Conservation (phyloP, 1,140 invertebrate genomes). For the Drosophila punjabiensis region DNA sequence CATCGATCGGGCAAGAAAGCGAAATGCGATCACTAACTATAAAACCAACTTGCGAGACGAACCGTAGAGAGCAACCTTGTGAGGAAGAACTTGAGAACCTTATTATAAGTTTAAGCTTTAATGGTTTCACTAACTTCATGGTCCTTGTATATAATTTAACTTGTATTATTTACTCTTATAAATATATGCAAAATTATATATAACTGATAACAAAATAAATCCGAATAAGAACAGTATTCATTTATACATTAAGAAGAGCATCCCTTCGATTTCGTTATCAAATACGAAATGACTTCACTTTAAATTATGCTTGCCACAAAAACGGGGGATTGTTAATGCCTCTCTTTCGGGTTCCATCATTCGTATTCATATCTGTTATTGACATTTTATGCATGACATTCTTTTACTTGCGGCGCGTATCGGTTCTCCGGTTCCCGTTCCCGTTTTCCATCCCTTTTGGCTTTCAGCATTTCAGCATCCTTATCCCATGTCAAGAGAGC, state of each 20-base stretch:
- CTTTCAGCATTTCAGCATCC: slow-evolving; percentile 13
- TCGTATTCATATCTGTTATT: slow-evolving; percentile 68
- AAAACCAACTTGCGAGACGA: too few species aligned
- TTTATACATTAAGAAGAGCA: neutral
- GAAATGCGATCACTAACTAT: too few species aligned
- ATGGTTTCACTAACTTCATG: neutral
- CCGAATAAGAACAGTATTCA: neutral
- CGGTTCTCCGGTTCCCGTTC: neutral
- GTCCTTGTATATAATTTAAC: neutral
- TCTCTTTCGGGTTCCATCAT: slow-evolving; percentile 43
- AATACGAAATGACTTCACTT: neutral
- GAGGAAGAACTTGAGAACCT: neutral
- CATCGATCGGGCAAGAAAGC: too few species aligned
- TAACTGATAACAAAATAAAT: neutral
- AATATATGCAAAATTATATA: neutral
- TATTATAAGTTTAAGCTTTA: neutral
- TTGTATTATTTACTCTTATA: neutral
- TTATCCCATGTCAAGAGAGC: slow-evolving; percentile 69
- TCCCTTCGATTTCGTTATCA: too few species aligned
- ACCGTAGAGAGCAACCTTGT: too few species aligned
- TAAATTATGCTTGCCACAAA: neutral
- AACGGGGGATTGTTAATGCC: neutral
- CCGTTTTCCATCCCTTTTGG: slow-evolving; percentile 11
- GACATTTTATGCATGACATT: slow-evolving; percentile 78
- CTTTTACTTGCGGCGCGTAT: slow-evolving; percentile 36